Base-by-base conservation (phyloP, 2,888 invertebrate genomes). In the Nowickia ferox region DNA sequence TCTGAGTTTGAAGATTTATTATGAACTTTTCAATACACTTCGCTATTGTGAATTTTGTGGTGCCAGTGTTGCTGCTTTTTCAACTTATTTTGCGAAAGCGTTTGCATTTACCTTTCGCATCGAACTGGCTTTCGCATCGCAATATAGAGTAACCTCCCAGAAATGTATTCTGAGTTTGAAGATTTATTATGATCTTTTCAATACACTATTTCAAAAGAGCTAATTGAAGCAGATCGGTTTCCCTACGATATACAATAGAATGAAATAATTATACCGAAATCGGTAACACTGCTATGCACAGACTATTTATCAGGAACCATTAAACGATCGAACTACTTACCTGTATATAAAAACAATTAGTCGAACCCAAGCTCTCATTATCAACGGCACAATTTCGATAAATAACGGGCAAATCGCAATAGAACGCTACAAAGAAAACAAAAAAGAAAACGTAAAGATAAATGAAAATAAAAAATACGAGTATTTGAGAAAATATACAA, bases 371-470 rank as follows among this genome's bases (percentile, higher is more conserved):
- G 66, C 86, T 83, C 72, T 86, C 78, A 44, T 55, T 72, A 76
- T 42, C 61, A 86, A 76, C 79, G 86, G 86, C 76, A 79, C 66
- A 72, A 72, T 83, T 72, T 65, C 48, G 71, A 48, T 65, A 63
- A 82, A 65, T 65, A 72, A 77, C 83, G 79, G 71, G 13, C 13
- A 63, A 63, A 44, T 55, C n/a, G 55, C 76, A 66, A 48, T 53
- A 30, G 42, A 77, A 65, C 61, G 55, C 69, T 53, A 61, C 63
- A 46, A 40, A 61, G 30, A 63, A 40, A 40, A 61, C 17, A 61
- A 61, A 44, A 53, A 46, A 57, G 65, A 69, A 81, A 81, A 55
- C 66, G 81, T 84, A 55, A 77, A 81, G 84, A 85, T 85, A 85
- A 81, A 59, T 71, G 13, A 63, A 53, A 82, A 42, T 44, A 15